Percentiles rank a stretch among this genome's conserved stretches.
These are phyloP conservation scores for Scolanthus callimorphus DNA, from an alignment of 92 coral and sea anemone genomes.

Conservation along the genomic window DNA sequence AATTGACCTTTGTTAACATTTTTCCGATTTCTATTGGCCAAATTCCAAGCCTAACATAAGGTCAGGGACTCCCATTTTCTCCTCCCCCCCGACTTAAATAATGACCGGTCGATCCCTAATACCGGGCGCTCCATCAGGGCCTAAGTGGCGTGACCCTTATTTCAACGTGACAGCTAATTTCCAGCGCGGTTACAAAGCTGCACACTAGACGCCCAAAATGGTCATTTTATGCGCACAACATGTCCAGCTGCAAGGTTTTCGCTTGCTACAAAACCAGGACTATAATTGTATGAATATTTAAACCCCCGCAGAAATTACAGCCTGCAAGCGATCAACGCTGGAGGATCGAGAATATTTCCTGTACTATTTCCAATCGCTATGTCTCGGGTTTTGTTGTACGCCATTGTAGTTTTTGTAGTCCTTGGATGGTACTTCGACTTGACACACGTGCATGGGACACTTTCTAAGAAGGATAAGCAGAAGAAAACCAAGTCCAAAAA, in stretches of 20 bases:
- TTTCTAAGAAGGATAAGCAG: constrained; percentile 67
- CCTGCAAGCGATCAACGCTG: not conserved
- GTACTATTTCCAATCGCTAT: not conserved
- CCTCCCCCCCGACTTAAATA: too few species aligned
- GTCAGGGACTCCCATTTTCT: too few species aligned
- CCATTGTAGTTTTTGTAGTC: not conserved
- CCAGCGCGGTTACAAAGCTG: not conserved
- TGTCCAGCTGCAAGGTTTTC: not conserved
- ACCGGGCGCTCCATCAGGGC: too few species aligned
- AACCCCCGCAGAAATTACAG: not conserved
- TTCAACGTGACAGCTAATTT: too few species aligned
- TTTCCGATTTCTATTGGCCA: too few species aligned
- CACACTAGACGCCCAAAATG: not conserved
- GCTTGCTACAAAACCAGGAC: not conserved
- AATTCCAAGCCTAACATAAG: too few species aligned
- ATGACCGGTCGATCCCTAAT: too few species aligned
- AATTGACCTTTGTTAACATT: too few species aligned
- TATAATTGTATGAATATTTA: not conserved
- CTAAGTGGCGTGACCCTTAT: too few species aligned
- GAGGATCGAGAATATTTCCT: too few species aligned
- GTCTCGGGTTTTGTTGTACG: not conserved
- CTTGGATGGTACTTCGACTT: not conserved
- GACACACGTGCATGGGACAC: constrained; percentile 64
- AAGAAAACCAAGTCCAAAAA: constrained; percentile 30
- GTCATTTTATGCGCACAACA: not conserved